Conservation (phyloP, 2,888 invertebrate genomes). For the Julus scanicus region DNA sequence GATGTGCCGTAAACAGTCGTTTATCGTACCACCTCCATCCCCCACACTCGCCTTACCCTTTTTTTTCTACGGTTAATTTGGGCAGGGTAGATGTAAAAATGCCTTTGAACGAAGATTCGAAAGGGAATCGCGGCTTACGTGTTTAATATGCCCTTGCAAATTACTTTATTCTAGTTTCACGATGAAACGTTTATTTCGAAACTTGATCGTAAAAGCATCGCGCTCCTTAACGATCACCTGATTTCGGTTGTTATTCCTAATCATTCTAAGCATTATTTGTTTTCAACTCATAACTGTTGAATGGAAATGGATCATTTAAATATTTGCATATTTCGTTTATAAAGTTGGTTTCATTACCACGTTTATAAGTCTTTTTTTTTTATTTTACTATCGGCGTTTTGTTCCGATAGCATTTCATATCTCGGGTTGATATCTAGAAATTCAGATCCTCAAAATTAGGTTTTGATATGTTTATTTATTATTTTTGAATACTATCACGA, state of each 20-base stretch:
- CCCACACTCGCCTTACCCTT: neutral
- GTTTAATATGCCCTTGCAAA: neutral
- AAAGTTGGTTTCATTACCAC: constrained; percentile 22
- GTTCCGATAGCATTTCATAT: neutral
- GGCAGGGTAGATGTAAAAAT: constrained; percentile 3
- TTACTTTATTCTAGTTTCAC: neutral
- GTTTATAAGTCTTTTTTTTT: neutral
- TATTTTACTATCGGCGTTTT: neutral
- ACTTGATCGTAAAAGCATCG: neutral
- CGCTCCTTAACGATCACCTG: neutral
- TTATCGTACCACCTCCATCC: too few species aligned
- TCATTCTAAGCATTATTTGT: constrained; percentile 41
- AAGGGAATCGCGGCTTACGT: neutral
- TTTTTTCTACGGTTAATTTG: neutral
- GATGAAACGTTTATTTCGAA: neutral
- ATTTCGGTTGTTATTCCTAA: constrained; percentile 38
- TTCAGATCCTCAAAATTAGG: too few species aligned
- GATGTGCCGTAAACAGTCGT: neutral
- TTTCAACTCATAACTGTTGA: constrained; percentile 36
- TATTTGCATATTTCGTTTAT: constrained; percentile 38
- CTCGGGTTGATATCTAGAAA: too few species aligned
- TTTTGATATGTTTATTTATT: too few species aligned
- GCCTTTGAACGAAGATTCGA: neutral
- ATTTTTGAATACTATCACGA: too few species aligned
- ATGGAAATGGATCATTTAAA: constrained; percentile 19